Conservation (phyloP, 1,140 invertebrate species). For the Nilaparvata lugens region DNA sequence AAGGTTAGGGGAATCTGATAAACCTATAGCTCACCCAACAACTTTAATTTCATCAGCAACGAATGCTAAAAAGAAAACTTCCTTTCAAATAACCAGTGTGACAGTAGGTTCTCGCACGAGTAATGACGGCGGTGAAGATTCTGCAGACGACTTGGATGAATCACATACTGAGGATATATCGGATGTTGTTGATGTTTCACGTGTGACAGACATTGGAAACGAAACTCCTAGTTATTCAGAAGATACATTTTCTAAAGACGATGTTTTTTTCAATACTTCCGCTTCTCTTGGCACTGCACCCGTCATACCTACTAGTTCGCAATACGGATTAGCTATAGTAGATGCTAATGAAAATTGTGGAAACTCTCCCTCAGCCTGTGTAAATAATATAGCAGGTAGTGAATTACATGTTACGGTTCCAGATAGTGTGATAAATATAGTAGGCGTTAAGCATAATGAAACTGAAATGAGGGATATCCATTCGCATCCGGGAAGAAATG, state of each 20-base stretch:
- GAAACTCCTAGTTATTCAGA: constrained; percentile 78
- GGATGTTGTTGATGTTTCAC: constrained; percentile 53
- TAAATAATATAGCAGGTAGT: constrained; percentile 40
- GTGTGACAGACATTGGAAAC: constrained; percentile 70
- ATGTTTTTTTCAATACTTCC: constrained; percentile 68
- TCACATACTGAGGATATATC: constrained; percentile 78
- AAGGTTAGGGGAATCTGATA: constrained; percentile 22
- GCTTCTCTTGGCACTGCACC: constrained; percentile 65
- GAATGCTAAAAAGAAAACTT: constrained; percentile 60
- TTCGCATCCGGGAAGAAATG: constrained; percentile 58
- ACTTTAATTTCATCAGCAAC: constrained; percentile 14
- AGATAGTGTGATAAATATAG: constrained; percentile 43
- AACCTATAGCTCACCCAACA: constrained; percentile 17
- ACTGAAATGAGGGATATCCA: constrained; percentile 58
- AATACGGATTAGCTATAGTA: constrained; percentile 72
- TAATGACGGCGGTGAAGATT: constrained; percentile 83
- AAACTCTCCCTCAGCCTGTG: constrained; percentile 31
- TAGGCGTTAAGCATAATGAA: constrained; percentile 46
- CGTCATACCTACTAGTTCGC: constrained; percentile 72
- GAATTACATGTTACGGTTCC: constrained; percentile 51
- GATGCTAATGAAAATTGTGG: constrained; percentile 36
- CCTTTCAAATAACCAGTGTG: constrained; percentile 88
- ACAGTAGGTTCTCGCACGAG: constrained; percentile 67
- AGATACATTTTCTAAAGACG: constrained; percentile 72
- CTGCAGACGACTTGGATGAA: constrained; percentile 86